Evolutionary conservation across 2,888 invertebrate genomes (phyloP).

Genomic region (Leucophenga montana): DNA sequence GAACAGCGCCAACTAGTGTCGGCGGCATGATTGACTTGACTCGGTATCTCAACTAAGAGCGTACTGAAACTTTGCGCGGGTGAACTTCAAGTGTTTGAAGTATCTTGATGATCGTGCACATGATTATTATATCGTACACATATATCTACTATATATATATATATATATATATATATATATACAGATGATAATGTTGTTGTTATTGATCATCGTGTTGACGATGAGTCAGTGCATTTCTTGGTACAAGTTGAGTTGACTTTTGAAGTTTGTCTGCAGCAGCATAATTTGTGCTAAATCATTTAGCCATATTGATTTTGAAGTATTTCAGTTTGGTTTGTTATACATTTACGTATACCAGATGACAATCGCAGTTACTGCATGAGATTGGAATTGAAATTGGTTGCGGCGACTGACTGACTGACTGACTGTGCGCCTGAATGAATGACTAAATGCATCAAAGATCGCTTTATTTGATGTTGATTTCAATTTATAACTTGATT

Average conservation of each 20-base stretch:
- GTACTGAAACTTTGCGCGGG: slow-evolving; percentile 10
- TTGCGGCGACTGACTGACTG: too few species aligned
- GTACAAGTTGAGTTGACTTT: background rate
- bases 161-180: too few species aligned
- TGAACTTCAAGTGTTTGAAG: slow-evolving; percentile 17
- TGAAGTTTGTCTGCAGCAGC: slow-evolving; percentile 3
- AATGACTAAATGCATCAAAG: slow-evolving; percentile 12
- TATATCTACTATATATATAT: too few species aligned
- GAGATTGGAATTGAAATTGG: background rate
- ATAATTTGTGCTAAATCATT: slow-evolving; percentile 20
- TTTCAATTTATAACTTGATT: slow-evolving; percentile 1
- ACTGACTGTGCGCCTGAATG: too few species aligned
- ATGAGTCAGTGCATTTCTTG: slow-evolving; percentile 26
- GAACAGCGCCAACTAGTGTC: slow-evolving; percentile 29
- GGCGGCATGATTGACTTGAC: slow-evolving; percentile 25
- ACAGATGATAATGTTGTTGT: background rate
- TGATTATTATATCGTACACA: background rate
- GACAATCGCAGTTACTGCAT: slow-evolving; percentile 7
- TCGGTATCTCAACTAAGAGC: background rate
- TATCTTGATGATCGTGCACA: slow-evolving; percentile 1
- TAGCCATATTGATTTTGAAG: background rate
- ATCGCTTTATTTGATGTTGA: background rate
- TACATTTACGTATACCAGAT: slow-evolving; percentile 15
- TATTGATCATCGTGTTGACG: background rate
- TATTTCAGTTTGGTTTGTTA: background rate